These are phyloP conservation scores for Labeo rohita DNA, from an alignment of 2,113 vertebrate species.

Conservation along the genomic window DNA sequence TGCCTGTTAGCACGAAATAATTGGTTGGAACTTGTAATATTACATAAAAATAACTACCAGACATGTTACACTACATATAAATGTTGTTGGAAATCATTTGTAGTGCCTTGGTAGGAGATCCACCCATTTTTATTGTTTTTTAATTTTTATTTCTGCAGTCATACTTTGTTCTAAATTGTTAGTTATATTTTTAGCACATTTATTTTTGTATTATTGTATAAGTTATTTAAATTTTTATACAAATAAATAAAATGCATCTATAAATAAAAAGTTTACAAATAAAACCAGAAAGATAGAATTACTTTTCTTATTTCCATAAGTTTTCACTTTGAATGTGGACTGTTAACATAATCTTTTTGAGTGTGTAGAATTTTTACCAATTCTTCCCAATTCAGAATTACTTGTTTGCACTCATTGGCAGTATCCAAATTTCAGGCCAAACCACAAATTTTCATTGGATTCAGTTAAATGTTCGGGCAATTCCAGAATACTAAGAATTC, in stretches of 20 bases:
- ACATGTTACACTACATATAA: neutral
- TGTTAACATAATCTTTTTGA: neutral
- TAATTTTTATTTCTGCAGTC: no score
- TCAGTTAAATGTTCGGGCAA: neutral
- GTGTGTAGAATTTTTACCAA: neutral
- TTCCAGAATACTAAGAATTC: neutral
- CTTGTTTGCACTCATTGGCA: neutral
- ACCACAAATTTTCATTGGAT: neutral
- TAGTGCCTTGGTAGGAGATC: neutral
- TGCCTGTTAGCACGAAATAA: neutral
- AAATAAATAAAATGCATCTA: no score
- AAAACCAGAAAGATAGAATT: no score
- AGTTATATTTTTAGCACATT: neutral
- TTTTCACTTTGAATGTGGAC: neutral
- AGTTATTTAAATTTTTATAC: neutral
- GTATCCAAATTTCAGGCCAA: neutral
- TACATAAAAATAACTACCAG: neutral
- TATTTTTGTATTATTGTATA: neutral
- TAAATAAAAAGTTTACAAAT: no score
- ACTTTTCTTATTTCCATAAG: neutral
- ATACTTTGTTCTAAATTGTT: no score
- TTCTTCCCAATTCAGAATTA: neutral
- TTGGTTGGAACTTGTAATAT: neutral
- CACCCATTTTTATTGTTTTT: neutral
- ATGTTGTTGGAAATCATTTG: neutral